A percentile compares a stretch with the other conserved stretches of the same genome.
phyloP scores from a whole-genome alignment of 2,797 vertebrate species.

The Pyrocephalus nanus region DNA sequence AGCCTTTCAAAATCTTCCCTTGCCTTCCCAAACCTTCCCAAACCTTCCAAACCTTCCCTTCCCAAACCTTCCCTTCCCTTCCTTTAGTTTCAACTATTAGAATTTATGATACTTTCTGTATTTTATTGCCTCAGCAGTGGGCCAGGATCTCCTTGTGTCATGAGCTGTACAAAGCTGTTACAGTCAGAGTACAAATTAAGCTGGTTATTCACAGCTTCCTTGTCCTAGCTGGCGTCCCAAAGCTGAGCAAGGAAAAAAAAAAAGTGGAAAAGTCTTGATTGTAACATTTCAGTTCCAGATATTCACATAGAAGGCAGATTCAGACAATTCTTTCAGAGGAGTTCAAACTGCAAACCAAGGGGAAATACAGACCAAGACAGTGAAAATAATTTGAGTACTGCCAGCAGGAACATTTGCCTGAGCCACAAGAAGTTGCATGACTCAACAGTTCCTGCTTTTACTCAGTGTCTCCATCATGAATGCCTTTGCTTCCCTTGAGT shows the following conservation, averaged over 20 bases:
- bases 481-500: not conserved
- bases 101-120: not conserved
- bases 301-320: not conserved
- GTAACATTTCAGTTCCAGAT: fast-evolving
- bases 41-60: not conserved
- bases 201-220: not conserved
- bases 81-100: not conserved
- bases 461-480: not conserved
- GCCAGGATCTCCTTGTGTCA: not conserved
- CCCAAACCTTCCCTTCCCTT: not conserved
- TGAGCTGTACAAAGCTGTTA: not conserved
- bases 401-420: not conserved
- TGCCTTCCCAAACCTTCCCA: not conserved
- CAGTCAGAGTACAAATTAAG: not conserved
- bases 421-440: not conserved
- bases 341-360: not conserved
- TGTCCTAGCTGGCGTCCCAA: not conserved
- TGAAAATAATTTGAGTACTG: not conserved
- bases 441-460: not conserved
- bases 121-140: not conserved
- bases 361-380: not conserved
- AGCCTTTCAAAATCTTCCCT: no score
- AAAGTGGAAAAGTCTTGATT: not conserved
- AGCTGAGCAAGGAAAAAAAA: not conserved
- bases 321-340: not conserved